These are phyloP conservation scores for Struthio camelus DNA, from an alignment of 2,113 vertebrate species.

Conservation along the genomic window DNA sequence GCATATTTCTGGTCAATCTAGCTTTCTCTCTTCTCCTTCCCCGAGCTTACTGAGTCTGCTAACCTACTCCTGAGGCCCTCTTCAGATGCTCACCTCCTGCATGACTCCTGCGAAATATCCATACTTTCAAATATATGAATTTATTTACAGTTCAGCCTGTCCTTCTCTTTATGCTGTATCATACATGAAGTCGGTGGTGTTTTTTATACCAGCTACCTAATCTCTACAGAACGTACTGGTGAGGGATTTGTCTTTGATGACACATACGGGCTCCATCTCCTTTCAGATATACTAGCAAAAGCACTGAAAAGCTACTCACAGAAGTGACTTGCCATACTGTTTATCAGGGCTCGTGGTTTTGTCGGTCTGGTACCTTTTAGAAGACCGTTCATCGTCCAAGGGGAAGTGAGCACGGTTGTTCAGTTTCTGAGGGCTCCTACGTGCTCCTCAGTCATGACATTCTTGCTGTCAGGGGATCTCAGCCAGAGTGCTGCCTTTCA, in stretches of 20 bases:
- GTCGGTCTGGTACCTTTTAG: neutral
- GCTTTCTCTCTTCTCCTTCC: neutral
- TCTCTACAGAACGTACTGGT: neutral
- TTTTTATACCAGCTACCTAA: neutral
- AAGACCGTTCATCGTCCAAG: neutral
- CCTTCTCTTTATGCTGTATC: neutral
- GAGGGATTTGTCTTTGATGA: neutral
- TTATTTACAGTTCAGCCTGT: neutral
- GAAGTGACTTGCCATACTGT: neutral
- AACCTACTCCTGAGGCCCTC: neutral
- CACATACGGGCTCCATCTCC: neutral
- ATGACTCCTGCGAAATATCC: neutral
- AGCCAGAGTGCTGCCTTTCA: neutral
- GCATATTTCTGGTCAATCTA: neutral
- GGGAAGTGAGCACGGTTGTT: neutral
- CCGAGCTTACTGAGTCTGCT: neutral
- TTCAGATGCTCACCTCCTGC: neutral
- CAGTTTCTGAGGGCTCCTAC: neutral
- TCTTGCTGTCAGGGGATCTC: neutral
- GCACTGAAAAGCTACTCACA: neutral
- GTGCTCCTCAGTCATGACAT: fast-evolving
- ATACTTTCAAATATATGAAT: neutral
- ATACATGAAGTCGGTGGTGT: neutral
- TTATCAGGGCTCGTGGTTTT: neutral
- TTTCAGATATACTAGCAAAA: neutral